A percentile compares a stretch with the other conserved stretches of the same genome.
Conservation (phyloP, 2,888 invertebrate genomes). For the Acanthosepion lycidas region DNA sequence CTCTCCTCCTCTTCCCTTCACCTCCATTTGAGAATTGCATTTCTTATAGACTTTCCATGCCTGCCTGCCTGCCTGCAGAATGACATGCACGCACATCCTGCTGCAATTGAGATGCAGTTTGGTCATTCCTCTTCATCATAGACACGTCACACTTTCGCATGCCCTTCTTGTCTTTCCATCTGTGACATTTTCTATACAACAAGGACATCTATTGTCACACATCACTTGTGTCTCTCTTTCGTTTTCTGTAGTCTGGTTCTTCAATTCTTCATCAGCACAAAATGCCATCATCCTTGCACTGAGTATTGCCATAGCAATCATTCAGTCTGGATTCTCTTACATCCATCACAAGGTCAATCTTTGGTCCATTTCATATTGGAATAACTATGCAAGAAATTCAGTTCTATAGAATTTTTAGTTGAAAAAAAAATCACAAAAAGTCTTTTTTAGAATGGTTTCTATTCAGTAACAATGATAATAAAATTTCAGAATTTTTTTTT, state of each 20-base stretch:
- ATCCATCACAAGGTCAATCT: neutral
- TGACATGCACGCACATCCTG: neutral
- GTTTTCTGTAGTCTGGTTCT: neutral
- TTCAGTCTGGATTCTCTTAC: slow-evolving; percentile 4
- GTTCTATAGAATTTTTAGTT: too few relatives aligned
- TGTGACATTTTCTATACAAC: neutral
- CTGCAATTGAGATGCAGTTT: neutral
- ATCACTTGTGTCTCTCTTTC: neutral
- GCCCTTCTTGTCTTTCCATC: neutral
- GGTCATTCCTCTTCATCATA: neutral
- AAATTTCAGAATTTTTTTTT: too few relatives aligned
- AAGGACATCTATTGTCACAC: neutral
- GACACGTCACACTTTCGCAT: neutral
- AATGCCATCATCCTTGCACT: slow-evolving; percentile 9
- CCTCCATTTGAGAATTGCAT: too few relatives aligned
- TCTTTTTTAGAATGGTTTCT: too few relatives aligned
- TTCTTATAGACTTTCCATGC: neutral
- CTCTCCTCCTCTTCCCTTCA: neutral
- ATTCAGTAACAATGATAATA: too few relatives aligned
- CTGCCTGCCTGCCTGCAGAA: slow-evolving; percentile 4
- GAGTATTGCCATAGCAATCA: neutral
- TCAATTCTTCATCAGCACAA: neutral
- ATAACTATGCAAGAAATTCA: neutral
- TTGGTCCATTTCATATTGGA: neutral
- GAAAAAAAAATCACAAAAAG: too few relatives aligned